Conservation (phyloP, 2,888 invertebrate genomes). For the Trachelus troglodyta region DNA sequence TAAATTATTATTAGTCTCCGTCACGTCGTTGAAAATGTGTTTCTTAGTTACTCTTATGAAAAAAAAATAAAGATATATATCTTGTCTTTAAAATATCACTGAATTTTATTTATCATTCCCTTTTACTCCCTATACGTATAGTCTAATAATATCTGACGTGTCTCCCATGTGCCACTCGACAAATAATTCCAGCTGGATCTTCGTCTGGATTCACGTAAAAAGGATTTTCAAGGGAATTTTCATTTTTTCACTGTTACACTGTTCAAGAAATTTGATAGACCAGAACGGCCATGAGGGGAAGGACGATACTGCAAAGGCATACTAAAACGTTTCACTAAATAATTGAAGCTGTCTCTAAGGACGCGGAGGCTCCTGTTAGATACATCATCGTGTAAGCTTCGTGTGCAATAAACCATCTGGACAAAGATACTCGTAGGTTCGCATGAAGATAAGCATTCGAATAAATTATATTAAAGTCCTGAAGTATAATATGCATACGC, state of each 20-base stretch:
- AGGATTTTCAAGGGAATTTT: neutral
- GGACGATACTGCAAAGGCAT: neutral
- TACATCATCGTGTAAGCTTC: neutral
- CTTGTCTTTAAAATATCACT: neutral
- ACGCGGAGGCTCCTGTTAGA: neutral
- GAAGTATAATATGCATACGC: neutral
- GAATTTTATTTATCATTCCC: neutral
- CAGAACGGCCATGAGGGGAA: neutral
- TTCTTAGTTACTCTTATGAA: neutral
- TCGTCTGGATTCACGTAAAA: neutral
- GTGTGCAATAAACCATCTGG: neutral
- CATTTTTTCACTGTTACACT: neutral
- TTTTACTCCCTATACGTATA: neutral
- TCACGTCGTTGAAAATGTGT: neutral
- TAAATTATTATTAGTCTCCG: slow-evolving; percentile 47
- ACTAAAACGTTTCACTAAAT: neutral
- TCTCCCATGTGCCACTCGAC: neutral
- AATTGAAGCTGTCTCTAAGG: neutral
- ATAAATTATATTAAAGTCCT: neutral
- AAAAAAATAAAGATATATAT: neutral
- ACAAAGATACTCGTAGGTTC: neutral
- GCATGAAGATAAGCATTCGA: neutral
- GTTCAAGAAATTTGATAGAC: neutral
- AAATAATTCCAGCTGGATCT: neutral
- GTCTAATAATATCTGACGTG: neutral